phyloP scores from a whole-genome alignment of 2,888 invertebrate species.

The Acholoe squamosa region DNA sequence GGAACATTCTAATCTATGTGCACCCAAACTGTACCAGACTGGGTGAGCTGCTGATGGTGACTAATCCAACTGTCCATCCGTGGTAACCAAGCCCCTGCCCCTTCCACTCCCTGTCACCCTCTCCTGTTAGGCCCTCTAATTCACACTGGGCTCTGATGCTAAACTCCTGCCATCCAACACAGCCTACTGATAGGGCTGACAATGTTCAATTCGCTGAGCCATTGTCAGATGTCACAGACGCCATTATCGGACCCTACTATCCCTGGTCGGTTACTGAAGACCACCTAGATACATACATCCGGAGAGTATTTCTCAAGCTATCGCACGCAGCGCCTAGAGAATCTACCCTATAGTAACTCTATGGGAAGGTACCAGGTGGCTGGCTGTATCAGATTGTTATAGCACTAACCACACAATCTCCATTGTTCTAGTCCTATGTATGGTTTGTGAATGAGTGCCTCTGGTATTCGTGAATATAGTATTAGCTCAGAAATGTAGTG shows the following conservation, averaged over 20 bases:
- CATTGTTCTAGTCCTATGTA: neutral
- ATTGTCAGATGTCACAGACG: constrained; percentile 15
- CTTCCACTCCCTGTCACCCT: no score
- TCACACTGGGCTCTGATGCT: neutral
- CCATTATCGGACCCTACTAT: neutral
- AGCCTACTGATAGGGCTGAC: neutral
- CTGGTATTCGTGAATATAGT: no score
- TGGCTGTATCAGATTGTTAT: no score
- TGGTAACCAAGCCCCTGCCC: no score
- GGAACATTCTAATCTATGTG: no score
- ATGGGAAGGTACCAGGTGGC: no score
- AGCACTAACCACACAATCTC: neutral
- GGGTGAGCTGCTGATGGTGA: neutral
- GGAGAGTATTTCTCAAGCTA: no score
- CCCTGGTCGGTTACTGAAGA: neutral
- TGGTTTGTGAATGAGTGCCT: neutral
- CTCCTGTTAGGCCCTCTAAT: neutral
- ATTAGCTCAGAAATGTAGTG: no score
- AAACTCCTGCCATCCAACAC: neutral
- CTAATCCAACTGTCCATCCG: neutral
- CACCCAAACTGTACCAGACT: no score
- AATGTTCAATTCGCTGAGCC: constrained; percentile 30
- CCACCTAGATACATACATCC: no score
- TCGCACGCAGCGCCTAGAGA: no score
- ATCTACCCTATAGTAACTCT: no score